Base-by-base conservation (phyloP, 2,888 invertebrate species). In the Thecophora atra region DNA sequence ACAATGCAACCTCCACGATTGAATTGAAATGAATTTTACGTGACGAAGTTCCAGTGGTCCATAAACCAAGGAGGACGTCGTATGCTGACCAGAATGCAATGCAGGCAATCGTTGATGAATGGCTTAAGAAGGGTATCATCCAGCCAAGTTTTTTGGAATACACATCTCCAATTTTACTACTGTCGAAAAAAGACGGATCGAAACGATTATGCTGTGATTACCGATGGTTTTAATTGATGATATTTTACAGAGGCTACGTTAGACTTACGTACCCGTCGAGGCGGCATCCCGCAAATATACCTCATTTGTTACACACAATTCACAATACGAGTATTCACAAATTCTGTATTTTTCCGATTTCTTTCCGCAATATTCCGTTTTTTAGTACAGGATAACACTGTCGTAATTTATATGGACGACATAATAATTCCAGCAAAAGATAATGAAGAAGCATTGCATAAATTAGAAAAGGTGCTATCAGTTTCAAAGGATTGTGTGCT, bases 321-420 rank as follows among this genome's bases (percentile, higher is more conserved):
- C 76, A 5, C 76, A 77, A 44, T 78, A 69, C 62, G 74, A 77
- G 37, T 77, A 69, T 76, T 76, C 42, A 74, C 76, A 3, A 73
- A 75, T 17, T 73, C 74, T 0, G 77, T 77, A 67, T 73, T 74
- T 70, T 70, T 60, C 1, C 47, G 71, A n/a, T 74, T 71, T 52
- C 70, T 76, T 44, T 63, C 51, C 5, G 65, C 68, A 42, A 44
- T 74, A 6, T 58, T 58, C 28, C 7, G 58, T 26, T 3, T 28
- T 26, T 17, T 58, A 54, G 42, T 30, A 51, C 4, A 51, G 21
- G 60, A 70, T 24, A 63, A 72, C 24, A 69, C 42, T 6, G 65
- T 73, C 7, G 66, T 74, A 5, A 47, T 68, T 0, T 76, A 71
- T 54, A 73, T 73, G 73, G 72, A 74, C 21, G 73, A 73, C 37